Percentiles rank a stretch among this genome's conserved stretches.
phyloP scores from a whole-genome alignment of 2,797 vertebrate species.

The Tapera naevia region DNA sequence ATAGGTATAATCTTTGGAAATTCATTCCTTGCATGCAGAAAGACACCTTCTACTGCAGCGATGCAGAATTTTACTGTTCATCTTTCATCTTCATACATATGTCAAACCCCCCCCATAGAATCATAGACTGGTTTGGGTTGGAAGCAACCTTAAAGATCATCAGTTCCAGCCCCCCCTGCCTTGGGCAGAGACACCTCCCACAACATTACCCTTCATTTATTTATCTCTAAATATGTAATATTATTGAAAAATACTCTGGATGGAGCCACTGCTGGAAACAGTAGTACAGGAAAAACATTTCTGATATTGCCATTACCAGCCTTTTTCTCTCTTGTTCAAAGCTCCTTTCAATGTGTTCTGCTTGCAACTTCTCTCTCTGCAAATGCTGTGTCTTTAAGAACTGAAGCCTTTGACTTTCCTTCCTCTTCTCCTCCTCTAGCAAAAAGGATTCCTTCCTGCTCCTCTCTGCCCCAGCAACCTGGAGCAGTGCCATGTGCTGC shows the following conservation, averaged over 20 bases:
- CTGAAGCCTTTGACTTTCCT: constrained; percentile 38
- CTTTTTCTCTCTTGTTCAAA: constrained; percentile 10
- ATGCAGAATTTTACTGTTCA: background rate
- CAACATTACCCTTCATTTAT: background rate
- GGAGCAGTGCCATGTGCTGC: constrained; percentile 24
- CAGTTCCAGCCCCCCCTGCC: no score
- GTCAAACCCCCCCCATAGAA: background rate
- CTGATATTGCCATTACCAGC: constrained; percentile 31
- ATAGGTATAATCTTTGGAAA: background rate
- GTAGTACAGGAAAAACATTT: background rate
- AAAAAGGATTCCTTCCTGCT: constrained; percentile 32
- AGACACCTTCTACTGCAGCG: background rate
- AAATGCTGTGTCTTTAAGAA: background rate
- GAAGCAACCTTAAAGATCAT: no score
- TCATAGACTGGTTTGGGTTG: no score
- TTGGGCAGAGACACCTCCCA: no score
- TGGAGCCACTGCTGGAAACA: background rate
- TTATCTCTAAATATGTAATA: background rate
- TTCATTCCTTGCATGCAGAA: background rate
- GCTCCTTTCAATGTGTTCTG: background rate
- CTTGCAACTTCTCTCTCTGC: constrained; percentile 21
- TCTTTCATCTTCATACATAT: background rate
- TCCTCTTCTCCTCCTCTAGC: background rate
- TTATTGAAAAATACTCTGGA: background rate
- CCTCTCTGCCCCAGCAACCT: constrained; percentile 43